Conservation (phyloP, 2,797 vertebrate species). For the Streptopelia turtur region DNA sequence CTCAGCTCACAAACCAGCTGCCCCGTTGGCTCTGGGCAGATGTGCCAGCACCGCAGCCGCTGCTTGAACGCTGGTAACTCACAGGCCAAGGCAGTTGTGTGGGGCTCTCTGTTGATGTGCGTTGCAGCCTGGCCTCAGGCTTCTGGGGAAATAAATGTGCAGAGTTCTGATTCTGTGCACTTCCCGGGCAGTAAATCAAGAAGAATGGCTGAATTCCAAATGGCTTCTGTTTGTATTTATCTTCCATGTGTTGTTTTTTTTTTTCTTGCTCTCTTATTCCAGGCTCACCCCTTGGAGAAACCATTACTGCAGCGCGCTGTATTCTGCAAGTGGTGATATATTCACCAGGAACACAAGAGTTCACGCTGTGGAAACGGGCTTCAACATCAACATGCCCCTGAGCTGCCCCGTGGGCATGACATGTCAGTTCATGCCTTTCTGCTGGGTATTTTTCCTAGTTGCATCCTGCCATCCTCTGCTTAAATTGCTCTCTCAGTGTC, state of each 20-base stretch:
- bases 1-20: not conserved
- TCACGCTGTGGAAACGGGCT: slow-evolving; percentile 88
- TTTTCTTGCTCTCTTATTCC: not conserved
- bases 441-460: not conserved
- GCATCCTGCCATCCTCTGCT: not conserved
- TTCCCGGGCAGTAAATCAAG: not conserved
- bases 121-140: not conserved
- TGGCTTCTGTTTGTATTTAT: not conserved
- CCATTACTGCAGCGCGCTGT: slow-evolving; percentile 89
- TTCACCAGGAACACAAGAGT: slow-evolving; percentile 92
- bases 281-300: slow-evolving; percentile 91
- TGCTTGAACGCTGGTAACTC: not conserved
- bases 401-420: slow-evolving; percentile 87
- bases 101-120: rapidly evolving
- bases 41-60: not conserved
- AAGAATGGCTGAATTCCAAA: not conserved
- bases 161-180: not conserved
- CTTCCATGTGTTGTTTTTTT: not conserved
- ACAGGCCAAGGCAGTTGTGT: not conserved
- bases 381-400: slow-evolving; percentile 88
- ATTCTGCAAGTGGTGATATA: slow-evolving; percentile 91
- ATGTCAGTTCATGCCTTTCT: slow-evolving; percentile 75
- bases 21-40: too few relatives aligned
- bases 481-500: not conserved
- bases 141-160: not conserved